Evolutionary conservation across 92 coral and sea anemone species (phyloP).

Genomic region (Muricea muricata): DNA sequence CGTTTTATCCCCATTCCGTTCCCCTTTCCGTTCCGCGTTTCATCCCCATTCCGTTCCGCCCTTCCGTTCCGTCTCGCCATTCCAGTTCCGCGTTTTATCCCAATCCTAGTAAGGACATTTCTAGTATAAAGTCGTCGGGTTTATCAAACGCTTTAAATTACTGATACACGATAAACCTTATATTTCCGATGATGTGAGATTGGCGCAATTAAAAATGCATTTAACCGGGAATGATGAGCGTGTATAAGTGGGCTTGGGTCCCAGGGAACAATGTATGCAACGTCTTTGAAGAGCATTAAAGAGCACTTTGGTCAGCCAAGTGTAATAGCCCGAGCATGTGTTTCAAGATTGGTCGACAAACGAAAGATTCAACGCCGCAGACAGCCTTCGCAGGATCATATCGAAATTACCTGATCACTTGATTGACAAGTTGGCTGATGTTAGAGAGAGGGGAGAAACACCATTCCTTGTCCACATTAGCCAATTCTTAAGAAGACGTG

Average conservation of each 20-base stretch:
- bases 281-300: slow-evolving; percentile 54
- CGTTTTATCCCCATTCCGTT: too few relatives aligned
- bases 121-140: not conserved
- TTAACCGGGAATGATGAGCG: slow-evolving; percentile 61
- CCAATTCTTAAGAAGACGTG: slow-evolving; percentile 23
- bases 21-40: too few relatives aligned
- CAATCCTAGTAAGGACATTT: not conserved
- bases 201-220: too few relatives aligned
- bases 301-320: too few relatives aligned
- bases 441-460: slow-evolving; percentile 12
- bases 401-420: slow-evolving; percentile 22
- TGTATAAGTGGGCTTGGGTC: slow-evolving; percentile 56
- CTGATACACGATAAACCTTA: slow-evolving; percentile 58
- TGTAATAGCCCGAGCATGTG: slow-evolving; percentile 51
- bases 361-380: slow-evolving; percentile 21
- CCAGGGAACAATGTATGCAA: slow-evolving; percentile 61
- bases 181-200: slow-evolving; percentile 41
- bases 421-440: slow-evolving; percentile 25
- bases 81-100: too few relatives aligned
- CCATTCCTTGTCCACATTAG: slow-evolving; percentile 26
- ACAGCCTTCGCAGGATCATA: slow-evolving; percentile 26
- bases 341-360: slow-evolving; percentile 38
- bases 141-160: slow-evolving; percentile 42
- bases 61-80: too few relatives aligned
- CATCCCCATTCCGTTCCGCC: too few relatives aligned